Conservation (phyloP, 2,888 invertebrate species). For the Leuctra nigra region DNA sequence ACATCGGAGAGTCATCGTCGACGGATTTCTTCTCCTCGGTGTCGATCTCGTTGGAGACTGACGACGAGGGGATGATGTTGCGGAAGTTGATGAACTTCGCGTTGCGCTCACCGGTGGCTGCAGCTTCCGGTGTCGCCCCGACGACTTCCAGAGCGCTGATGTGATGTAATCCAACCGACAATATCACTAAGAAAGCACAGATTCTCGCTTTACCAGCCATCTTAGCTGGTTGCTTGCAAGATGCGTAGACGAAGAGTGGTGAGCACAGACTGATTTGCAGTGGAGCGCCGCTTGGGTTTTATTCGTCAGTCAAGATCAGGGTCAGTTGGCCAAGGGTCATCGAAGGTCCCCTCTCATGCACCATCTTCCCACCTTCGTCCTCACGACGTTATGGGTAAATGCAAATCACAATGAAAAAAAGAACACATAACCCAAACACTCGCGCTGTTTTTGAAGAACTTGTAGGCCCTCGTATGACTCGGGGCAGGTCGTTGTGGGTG, state of each 20-base stretch:
- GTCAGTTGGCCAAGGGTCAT: conserved; percentile 16
- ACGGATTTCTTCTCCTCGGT: conserved; percentile 3
- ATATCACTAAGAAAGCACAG: not conserved
- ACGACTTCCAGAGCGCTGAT: not conserved
- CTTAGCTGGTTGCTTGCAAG: conserved; percentile 1
- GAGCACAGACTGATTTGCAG: conserved; percentile 15
- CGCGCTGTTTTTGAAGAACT: not conserved
- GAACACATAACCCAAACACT: conserved; percentile 1
- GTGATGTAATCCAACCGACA: not conserved
- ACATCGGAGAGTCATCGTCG: conserved; percentile 31
- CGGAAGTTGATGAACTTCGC: conserved; percentile 20
- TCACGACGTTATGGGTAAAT: conserved; percentile 2
- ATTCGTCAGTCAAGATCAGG: not conserved
- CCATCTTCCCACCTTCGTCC: conserved; percentile 12
- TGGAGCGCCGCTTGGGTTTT: conserved; percentile 12
- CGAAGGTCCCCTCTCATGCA: conserved; percentile 1
- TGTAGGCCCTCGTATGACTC: not conserved
- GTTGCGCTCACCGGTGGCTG: not conserved
- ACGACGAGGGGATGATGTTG: conserved; percentile 4
- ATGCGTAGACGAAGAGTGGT: not conserved
- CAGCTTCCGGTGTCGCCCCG: not conserved
- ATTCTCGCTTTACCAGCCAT: conserved; percentile 9
- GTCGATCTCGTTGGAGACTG: conserved; percentile 19
- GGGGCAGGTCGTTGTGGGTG: not conserved
- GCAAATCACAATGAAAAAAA: not conserved